Evolutionary conservation across 2,888 invertebrate species (phyloP).

Genomic region (Acheta domesticus): DNA sequence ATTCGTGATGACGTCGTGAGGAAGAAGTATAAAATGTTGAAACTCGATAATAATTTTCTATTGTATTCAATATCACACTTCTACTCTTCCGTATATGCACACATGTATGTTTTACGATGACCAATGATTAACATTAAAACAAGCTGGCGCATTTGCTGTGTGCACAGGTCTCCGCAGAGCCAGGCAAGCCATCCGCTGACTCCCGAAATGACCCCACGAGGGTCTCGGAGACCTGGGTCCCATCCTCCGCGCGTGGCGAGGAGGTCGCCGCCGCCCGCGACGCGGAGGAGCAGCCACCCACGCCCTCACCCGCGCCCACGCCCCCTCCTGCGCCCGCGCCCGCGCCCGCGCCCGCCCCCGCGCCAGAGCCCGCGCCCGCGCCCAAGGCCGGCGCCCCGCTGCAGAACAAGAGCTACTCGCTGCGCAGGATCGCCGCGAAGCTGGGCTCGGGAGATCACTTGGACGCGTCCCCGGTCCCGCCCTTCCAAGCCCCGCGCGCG

Average conservation of each 20-base stretch:
- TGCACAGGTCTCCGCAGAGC: constrained; percentile 18
- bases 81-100: too few species aligned
- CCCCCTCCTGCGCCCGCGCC: too few species aligned
- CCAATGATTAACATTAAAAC: not conserved
- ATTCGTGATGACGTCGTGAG: not conserved
- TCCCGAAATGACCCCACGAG: not conserved
- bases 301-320: too few species aligned
- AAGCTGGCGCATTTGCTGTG: not conserved
- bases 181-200: constrained; percentile 1
- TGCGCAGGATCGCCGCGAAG: not conserved
- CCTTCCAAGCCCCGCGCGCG: too few species aligned
- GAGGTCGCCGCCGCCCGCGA: too few species aligned
- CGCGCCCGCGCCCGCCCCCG: too few species aligned
- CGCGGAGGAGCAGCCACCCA: too few species aligned
- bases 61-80: too few species aligned
- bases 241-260: not conserved
- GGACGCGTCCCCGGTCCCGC: not conserved
- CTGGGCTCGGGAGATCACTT: not conserved
- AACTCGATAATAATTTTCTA: too few species aligned
- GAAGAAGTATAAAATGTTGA: not conserved
- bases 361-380: too few species aligned
- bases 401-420: not conserved
- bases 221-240: constrained; percentile 18
- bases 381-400: not conserved
- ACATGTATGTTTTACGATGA: too few species aligned